These are phyloP conservation scores for Circaetus gallicus DNA, from an alignment of 2,113 vertebrate genomes.

Conservation along the genomic window DNA sequence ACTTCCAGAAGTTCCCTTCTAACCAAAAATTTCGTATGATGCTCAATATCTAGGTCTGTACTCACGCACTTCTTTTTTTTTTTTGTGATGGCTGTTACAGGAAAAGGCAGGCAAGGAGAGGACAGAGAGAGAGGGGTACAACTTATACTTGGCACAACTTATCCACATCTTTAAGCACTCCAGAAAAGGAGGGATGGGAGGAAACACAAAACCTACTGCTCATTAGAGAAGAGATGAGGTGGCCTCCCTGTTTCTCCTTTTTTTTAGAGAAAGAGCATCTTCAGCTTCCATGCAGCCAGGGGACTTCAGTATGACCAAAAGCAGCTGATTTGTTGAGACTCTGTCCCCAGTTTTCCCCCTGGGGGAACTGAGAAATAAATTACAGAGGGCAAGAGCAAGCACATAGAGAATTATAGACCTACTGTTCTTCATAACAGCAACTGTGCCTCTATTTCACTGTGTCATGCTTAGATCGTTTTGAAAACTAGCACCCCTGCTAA, in stretches of 20 bases:
- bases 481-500: constrained; percentile 6
- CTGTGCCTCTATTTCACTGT: not conserved
- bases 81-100: not conserved
- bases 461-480: not conserved
- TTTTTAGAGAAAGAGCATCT: not conserved
- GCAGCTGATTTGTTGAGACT: not conserved
- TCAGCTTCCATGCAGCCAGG: not conserved
- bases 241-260: not conserved
- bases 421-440: not conserved
- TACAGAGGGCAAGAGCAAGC: not conserved
- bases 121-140: not conserved
- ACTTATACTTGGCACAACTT: not conserved
- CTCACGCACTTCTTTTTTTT: accelerated
- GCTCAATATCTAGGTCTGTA: not conserved
- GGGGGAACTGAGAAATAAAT: not conserved
- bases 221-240: not conserved
- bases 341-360: not conserved
- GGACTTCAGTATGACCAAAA: not conserved
- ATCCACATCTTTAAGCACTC: not conserved
- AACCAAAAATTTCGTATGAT: not conserved
- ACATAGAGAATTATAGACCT: not conserved
- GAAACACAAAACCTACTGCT: not conserved
- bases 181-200: not conserved
- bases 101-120: not conserved
- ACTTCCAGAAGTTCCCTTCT: not conserved